A percentile compares a stretch with the other conserved stretches of the same genome.
These are phyloP conservation scores for Pandion haliaetus DNA, from an alignment of 2,113 vertebrate species.

Conservation along the genomic window DNA sequence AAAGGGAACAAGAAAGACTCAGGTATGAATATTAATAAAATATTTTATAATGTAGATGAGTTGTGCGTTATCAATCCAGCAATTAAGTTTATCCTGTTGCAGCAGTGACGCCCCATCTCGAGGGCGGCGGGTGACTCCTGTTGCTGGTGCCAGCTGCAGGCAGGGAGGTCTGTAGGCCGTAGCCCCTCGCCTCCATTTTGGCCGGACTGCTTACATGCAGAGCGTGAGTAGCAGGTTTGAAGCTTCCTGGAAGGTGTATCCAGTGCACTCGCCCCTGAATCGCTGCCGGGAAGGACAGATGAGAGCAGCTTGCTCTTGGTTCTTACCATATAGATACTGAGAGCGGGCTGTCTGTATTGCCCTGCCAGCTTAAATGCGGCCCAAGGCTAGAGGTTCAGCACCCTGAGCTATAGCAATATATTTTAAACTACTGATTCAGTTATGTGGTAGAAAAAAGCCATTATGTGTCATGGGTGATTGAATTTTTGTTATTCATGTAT, in stretches of 20 bases:
- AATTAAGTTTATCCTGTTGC: background rate
- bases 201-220: accelerated
- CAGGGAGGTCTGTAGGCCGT: background rate
- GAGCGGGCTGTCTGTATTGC: no score
- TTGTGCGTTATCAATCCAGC: background rate
- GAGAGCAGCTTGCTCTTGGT: background rate
- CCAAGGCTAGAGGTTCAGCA: background rate
- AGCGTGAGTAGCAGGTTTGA: background rate
- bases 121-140: background rate
- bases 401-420: background rate
- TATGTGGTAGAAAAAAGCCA: accelerated
- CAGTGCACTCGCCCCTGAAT: accelerated
- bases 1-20: conserved; percentile 90
- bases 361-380: accelerated
- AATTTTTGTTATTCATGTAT: background rate
- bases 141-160: accelerated
- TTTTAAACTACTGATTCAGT: background rate
- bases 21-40: conserved; percentile 75
- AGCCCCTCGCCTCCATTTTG: accelerated
- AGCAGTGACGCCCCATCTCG: accelerated
- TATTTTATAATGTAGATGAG: background rate
- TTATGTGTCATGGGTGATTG: background rate
- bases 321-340: background rate
- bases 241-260: accelerated
- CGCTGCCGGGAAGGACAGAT: accelerated